Evolutionary conservation across 1,140 invertebrate genomes (phyloP).

Genomic region (Ips typographus): DNA sequence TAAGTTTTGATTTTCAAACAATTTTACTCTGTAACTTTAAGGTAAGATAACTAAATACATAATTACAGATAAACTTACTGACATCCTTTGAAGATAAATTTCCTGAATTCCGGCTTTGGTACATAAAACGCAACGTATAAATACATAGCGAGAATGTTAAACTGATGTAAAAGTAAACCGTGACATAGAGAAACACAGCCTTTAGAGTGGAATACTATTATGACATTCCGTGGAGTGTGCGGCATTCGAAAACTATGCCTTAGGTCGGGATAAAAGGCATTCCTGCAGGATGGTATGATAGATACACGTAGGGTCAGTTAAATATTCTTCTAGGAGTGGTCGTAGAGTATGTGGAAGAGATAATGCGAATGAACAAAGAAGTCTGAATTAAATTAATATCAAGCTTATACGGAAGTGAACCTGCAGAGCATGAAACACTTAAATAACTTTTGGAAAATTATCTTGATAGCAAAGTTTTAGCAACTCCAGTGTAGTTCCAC

Average conservation of each 20-base stretch:
- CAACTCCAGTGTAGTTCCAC: conserved; percentile 39
- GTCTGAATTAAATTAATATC: conserved; percentile 33
- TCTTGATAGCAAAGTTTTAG: conserved; percentile 42
- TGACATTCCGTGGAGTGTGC: conserved; percentile 50
- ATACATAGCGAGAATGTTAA: conserved; percentile 26
- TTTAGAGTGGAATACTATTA: conserved; percentile 46
- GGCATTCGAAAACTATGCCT: conserved; percentile 52
- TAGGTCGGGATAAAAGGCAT: conserved; percentile 52
- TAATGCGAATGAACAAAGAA: background rate
- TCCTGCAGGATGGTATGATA: conserved; percentile 49
- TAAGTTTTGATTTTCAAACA: no score
- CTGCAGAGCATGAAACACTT: conserved; percentile 37
- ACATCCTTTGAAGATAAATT: conserved; percentile 15
- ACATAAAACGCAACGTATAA: conserved; percentile 13
- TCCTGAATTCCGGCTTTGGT: conserved; percentile 22
- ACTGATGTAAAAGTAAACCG: conserved; percentile 30
- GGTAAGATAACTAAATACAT: no score
- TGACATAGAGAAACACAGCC: conserved; percentile 21
- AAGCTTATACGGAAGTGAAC: conserved; percentile 37
- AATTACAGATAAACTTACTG: background rate
- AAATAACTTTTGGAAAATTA: conserved; percentile 42
- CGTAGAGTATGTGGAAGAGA: conserved; percentile 1
- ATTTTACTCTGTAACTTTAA: no score
- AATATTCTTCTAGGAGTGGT: no score
- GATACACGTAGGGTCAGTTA: conserved; percentile 37